Evolutionary conservation across 35 echinoderm and acorn worm species (phyloP).

Genomic region (Anneissia japonica): DNA sequence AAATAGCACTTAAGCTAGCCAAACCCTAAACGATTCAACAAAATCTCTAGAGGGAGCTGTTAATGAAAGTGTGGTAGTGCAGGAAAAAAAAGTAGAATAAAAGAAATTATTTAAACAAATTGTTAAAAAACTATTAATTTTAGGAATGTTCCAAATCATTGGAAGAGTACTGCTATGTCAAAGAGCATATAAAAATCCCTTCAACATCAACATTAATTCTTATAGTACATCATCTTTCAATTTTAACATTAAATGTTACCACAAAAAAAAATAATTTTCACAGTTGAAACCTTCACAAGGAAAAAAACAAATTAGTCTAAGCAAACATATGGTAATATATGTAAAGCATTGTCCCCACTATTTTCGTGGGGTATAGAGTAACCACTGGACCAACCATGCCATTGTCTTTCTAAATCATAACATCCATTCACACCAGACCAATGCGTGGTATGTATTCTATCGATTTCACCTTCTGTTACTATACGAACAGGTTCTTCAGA

Average conservation of each 20-base stretch:
- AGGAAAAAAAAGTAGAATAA: no score
- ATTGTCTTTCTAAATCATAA: neutral
- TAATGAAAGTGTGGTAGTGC: no score
- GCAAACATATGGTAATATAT: conserved; percentile 15
- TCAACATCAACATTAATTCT: no score
- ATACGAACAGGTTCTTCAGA: neutral
- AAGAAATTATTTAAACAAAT: no score
- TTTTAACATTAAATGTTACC: neutral
- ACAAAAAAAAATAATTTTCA: neutral
- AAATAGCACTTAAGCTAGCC: no score
- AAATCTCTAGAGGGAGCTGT: no score
- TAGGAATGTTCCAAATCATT: no score
- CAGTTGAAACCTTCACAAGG: neutral
- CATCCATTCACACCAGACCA: conserved; percentile 14
- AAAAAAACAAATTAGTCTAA: neutral
- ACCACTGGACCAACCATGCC: neutral
- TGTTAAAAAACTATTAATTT: no score
- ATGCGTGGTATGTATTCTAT: neutral
- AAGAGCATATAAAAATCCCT: no score
- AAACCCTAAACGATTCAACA: no score
- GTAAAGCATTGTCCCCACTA: neutral
- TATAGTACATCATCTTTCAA: no score
- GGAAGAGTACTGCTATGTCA: no score
- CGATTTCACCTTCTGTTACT: neutral
- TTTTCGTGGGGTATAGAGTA: neutral